Evolutionary conservation across 2,888 invertebrate species (phyloP).

Genomic region (Endomychus coccineus): DNA sequence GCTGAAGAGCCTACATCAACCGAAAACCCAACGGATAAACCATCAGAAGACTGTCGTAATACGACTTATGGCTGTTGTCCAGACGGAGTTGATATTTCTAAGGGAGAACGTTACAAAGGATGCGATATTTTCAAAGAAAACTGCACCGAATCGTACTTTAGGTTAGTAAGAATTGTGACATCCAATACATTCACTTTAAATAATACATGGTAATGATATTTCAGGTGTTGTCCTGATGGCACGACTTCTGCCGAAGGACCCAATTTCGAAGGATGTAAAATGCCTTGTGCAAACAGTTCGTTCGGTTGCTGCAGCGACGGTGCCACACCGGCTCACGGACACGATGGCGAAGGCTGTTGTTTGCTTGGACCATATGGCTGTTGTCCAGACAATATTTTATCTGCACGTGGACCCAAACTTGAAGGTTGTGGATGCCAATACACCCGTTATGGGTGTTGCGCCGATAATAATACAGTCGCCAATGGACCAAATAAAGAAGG

Average conservation of each 20-base stretch:
- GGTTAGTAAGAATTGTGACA: too few relatives aligned
- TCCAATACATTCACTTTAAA: too few relatives aligned
- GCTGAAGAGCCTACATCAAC: constrained; percentile 26
- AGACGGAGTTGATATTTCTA: constrained; percentile 55
- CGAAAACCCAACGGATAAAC: constrained; percentile 30
- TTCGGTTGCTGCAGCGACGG: constrained; percentile 87
- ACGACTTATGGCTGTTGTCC: constrained; percentile 69
- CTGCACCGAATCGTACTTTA: constrained; percentile 51
- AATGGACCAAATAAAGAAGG: constrained; percentile 72
- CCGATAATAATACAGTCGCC: constrained; percentile 72
- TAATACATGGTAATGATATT: too few relatives aligned
- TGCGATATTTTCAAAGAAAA: constrained; percentile 34
- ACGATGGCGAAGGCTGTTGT: constrained; percentile 71
- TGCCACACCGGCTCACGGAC: constrained; percentile 76
- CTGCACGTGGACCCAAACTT: constrained; percentile 70
- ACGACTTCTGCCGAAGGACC: constrained; percentile 62
- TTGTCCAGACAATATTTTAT: constrained; percentile 79
- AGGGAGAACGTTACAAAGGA: constrained; percentile 58
- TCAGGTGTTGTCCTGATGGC: constrained; percentile 69
- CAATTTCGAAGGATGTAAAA: constrained; percentile 65
- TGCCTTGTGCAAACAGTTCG: constrained; percentile 57
- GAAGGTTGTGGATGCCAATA: constrained; percentile 75
- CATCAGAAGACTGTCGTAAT: constrained; percentile 45
- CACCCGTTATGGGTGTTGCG: constrained; percentile 77
- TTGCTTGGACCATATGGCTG: constrained; percentile 69